Base-by-base conservation (phyloP, 2,113 vertebrate genomes). In the Halichoeres trimaculatus region DNA sequence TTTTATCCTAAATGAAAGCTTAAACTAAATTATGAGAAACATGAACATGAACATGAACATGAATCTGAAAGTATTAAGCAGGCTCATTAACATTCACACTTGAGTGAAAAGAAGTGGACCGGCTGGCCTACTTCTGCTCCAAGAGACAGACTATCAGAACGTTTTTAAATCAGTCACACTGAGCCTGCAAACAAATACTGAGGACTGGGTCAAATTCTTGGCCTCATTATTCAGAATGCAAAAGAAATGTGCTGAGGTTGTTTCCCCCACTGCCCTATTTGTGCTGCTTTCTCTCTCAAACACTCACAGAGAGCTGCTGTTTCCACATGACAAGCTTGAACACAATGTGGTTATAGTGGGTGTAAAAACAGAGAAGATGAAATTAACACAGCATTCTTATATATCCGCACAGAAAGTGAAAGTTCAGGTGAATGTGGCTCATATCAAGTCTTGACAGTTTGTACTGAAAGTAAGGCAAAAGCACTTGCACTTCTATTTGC, bases 191-290 rank as follows among this genome's bases (percentile, higher is more conserved):
- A 74, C 65, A 67, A 74, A 67, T 55, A 35, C 11, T 1, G 26
- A 68, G 51, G 20, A n/a, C 51, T 3, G 70, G 67, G 62, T 79
- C 62, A 73, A 45, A 79, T 72, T 76, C 68, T 70, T 73, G 59
- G 48, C 60, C 73, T 77, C 22, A 5, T 77, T 83, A 56, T 70
- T 54, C 52, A n/a, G 50, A 77, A 83, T 59, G 69, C 60, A 74
- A 74, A n/a, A 83, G 76, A 77, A 77, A 66, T 70, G 26, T 62
- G 38, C 79, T 69, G 62, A 78, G 9, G 24, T 22, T 58, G 59
- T 81, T 58, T 30, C 65, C 40, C 63, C 34, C 19, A 13, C 56
- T 60, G 67, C 19, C 62, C 75, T 35, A n/a, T 73, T 56, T 74
- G 30, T 43, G 14, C 48, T 59, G 30, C 24, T 78, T 53, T 34